Percentiles rank a stretch among this genome's conserved stretches.
Conservation (phyloP, 2,113 vertebrate genomes). For the Ictalurus furcatus region DNA sequence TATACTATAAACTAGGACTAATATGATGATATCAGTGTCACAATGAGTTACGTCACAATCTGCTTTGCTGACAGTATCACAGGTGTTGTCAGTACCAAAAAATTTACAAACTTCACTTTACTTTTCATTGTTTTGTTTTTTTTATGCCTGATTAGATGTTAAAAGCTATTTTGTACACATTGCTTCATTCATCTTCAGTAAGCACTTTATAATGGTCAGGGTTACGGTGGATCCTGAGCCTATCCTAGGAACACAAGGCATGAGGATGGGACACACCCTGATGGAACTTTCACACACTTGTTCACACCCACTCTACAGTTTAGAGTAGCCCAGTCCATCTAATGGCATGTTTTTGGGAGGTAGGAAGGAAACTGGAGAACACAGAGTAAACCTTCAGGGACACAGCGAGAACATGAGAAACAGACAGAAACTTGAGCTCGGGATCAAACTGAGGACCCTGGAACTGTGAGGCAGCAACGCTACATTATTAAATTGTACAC, state of each 20-base stretch:
- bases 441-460: background rate
- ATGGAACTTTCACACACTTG: background rate
- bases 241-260: background rate
- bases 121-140: background rate
- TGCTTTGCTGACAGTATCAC: background rate
- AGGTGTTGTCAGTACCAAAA: background rate
- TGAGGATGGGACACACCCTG: background rate
- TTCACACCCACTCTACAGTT: background rate
- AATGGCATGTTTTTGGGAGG: background rate
- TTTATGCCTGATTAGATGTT: background rate
- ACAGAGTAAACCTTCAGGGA: background rate
- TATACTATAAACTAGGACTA: background rate
- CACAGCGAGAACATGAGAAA: background rate
- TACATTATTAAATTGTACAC: no score
- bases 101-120: background rate
- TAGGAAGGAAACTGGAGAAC: background rate
- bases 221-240: background rate
- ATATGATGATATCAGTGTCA: background rate
- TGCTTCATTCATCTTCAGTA: background rate
- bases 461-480: background rate
- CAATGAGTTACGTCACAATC: background rate
- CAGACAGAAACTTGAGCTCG: background rate
- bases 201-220: background rate
- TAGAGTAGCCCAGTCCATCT: background rate
- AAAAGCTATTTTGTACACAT: background rate